Evolutionary conservation across 2,888 invertebrate genomes (phyloP).

Genomic region (Tachina lurida): DNA sequence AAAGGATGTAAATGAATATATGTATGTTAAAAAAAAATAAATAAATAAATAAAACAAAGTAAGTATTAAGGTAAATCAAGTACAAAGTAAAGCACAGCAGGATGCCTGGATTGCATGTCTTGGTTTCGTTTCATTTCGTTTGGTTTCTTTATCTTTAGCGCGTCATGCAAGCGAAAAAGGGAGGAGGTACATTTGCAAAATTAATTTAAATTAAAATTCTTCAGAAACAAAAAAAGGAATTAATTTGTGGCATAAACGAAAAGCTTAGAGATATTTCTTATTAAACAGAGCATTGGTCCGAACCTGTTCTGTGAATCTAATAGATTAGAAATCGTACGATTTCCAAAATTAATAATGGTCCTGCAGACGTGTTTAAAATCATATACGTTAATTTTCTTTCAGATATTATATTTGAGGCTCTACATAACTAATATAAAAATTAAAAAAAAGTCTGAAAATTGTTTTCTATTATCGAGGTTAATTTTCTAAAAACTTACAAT

Average conservation of each 20-base stretch:
- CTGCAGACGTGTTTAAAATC: too few species aligned
- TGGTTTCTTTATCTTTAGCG: neutral
- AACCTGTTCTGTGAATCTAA: too few species aligned
- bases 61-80: constrained; percentile 48
- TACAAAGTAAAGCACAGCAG: constrained; percentile 57
- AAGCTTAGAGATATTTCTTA: neutral
- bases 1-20: constrained; percentile 52
- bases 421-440: too few species aligned
- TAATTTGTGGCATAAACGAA: neutral
- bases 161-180: constrained; percentile 13
- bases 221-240: neutral
- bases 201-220: constrained; percentile 64
- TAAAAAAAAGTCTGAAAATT: too few species aligned
- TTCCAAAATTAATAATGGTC: too few species aligned
- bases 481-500: too few species aligned
- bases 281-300: too few species aligned
- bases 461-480: too few species aligned
- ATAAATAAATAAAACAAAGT: constrained; percentile 20
- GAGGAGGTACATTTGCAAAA: constrained; percentile 45
- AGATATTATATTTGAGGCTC: too few species aligned
- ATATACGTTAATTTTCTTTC: too few species aligned
- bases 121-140: neutral
- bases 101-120: constrained; percentile 55
- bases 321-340: too few species aligned
- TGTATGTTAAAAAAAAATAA: neutral